A percentile compares a stretch with the other conserved stretches of the same genome.
phyloP scores from a whole-genome alignment of 2,888 invertebrate genomes.

The Lasioglossum lativentre region DNA sequence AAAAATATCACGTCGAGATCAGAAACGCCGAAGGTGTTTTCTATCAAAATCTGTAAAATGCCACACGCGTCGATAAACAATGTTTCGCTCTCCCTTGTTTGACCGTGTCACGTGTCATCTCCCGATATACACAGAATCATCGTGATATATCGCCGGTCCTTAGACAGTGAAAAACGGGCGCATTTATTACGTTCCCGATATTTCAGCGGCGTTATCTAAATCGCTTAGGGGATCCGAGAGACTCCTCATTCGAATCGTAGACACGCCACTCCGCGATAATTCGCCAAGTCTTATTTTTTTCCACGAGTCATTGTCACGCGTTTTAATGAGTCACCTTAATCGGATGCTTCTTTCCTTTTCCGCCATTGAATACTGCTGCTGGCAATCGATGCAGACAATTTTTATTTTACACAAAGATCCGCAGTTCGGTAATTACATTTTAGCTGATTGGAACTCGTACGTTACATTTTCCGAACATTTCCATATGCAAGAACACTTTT shows the following conservation, averaged over 20 bases:
- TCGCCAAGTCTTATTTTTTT: conserved; percentile 37
- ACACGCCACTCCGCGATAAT: conserved; percentile 21
- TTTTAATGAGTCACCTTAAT: conserved; percentile 52
- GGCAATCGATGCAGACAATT: no score
- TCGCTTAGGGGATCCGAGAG: conserved; percentile 22
- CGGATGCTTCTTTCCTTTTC: conserved; percentile 37
- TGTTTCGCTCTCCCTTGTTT: background rate
- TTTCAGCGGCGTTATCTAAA: conserved; percentile 40
- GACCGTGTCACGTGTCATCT: conserved; percentile 10
- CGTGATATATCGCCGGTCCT: conserved; percentile 12
- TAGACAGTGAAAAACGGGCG: conserved; percentile 27
- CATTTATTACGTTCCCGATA: conserved; percentile 3
- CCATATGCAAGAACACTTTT: no score
- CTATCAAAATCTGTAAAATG: background rate
- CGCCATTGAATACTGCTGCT: conserved; percentile 20
- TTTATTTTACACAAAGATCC: no score
- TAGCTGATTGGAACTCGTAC: no score
- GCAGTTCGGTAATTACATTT: no score
- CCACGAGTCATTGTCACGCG: conserved; percentile 24
- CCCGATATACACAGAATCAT: background rate
- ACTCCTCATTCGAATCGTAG: background rate
- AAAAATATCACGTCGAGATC: background rate
- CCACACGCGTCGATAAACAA: background rate
- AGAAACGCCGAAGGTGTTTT: no score
- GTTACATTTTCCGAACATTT: no score